Evolutionary conservation across 2,797 vertebrate species (phyloP).

Genomic region (Borostomias antarcticus): DNA sequence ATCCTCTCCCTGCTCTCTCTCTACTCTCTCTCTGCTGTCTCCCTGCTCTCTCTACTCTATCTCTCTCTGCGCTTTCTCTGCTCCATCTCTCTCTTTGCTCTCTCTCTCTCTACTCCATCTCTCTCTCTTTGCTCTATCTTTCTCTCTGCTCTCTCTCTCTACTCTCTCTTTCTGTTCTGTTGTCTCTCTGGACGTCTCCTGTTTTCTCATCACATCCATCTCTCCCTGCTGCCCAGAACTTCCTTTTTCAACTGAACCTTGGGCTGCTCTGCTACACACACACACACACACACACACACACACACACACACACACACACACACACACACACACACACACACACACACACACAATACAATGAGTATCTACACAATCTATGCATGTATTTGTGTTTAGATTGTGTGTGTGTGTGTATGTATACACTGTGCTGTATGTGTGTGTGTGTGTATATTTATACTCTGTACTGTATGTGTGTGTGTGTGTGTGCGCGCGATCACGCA

Average conservation of each 20-base stretch:
- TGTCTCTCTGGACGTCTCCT: not conserved
- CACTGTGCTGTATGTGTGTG: too few species aligned
- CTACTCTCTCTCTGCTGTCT: conserved; percentile 22
- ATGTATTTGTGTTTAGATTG: too few species aligned
- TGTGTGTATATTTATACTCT: too few species aligned
- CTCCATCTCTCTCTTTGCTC: conserved; percentile 19
- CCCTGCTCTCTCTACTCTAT: not conserved
- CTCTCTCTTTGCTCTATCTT: not conserved
- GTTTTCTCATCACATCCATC: not conserved
- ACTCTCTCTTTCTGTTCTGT: conserved; percentile 16
- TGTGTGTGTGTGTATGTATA: too few species aligned
- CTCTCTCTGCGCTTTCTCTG: conserved; percentile 45
- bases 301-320: not conserved
- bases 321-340: not conserved
- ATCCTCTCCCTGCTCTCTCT: conserved; percentile 6
- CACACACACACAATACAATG: not conserved
- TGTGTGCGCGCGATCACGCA: conserved; percentile 8
- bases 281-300: not conserved
- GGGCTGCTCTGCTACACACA: conserved; percentile 30
- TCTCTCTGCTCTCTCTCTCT: conserved; percentile 28
- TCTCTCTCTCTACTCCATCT: conserved; percentile 24
- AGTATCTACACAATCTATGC: not conserved
- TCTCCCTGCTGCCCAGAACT: conserved; percentile 2
- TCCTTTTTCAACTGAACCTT: conserved; percentile 56
- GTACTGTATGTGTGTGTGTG: conserved; percentile 19